Evolutionary conservation across 2,888 invertebrate genomes (phyloP).

Genomic region (Amblyjoppa proteus): DNA sequence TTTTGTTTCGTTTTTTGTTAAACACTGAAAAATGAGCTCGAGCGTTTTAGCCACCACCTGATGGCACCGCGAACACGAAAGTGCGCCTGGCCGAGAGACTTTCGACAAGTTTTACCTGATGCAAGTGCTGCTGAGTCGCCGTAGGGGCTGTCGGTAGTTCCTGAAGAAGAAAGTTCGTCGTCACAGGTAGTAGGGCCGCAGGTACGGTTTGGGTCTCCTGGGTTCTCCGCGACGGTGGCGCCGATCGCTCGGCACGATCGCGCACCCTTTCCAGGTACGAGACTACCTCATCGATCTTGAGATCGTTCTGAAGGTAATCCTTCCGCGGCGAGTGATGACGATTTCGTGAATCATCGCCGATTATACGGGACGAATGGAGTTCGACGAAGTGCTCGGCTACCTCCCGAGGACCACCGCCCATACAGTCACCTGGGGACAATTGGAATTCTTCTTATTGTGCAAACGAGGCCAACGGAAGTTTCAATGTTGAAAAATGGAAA

Average conservation of each 20-base stretch:
- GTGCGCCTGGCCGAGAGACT: slow-evolving; percentile 21
- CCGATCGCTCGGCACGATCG: slow-evolving; percentile 80
- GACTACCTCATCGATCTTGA: slow-evolving; percentile 81
- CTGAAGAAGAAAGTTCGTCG: slow-evolving; percentile 81
- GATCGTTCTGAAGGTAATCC: slow-evolving; percentile 79
- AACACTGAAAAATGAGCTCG: slow-evolving; percentile 15
- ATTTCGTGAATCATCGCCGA: slow-evolving; percentile 77
- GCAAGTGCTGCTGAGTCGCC: slow-evolving; percentile 77
- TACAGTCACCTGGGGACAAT: slow-evolving; percentile 78
- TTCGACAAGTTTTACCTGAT: slow-evolving; percentile 75
- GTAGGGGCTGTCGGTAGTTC: slow-evolving; percentile 76
- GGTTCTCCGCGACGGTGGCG: slow-evolving; percentile 81
- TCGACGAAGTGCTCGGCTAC: slow-evolving; percentile 83
- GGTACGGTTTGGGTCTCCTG: slow-evolving; percentile 83
- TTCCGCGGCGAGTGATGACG: slow-evolving; percentile 76
- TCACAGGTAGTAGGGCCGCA: slow-evolving; percentile 77
- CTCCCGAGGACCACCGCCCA: slow-evolving; percentile 81
- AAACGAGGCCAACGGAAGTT: neutral
- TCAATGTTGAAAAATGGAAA: neutral
- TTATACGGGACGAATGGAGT: slow-evolving; percentile 79
- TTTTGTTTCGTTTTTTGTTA: neutral
- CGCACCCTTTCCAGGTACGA: slow-evolving; percentile 81
- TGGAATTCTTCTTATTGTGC: neutral
- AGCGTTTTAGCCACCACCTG: neutral
- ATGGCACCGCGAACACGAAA: slow-evolving; percentile 18